A percentile compares a stretch with the other conserved stretches of the same genome.
Evolutionary conservation across 1,140 invertebrate species (phyloP).

Genomic region (Stenopsyche tienmushanensis): DNA sequence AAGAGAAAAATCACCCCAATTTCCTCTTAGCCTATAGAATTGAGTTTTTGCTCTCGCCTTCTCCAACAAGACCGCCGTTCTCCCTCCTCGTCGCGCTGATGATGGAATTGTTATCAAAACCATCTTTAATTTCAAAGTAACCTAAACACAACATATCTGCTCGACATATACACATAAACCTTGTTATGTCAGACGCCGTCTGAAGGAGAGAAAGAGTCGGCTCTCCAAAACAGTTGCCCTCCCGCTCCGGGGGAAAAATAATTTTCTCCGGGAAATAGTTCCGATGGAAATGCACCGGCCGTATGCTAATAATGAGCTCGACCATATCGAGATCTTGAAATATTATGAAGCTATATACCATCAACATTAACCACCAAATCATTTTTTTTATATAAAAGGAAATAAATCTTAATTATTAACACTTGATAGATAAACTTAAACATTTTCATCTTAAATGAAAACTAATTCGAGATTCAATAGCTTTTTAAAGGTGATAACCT

Average conservation of each 20-base stretch:
- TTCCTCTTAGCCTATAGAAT: slow-evolving; percentile 46
- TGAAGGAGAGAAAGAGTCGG: background rate
- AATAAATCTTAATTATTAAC: no score
- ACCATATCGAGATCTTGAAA: no score
- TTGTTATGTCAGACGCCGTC: slow-evolving; percentile 27
- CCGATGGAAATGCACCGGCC: background rate
- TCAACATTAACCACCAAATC: no score
- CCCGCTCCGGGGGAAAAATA: background rate
- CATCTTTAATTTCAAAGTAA: slow-evolving; percentile 53
- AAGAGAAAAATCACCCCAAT: slow-evolving; percentile 57
- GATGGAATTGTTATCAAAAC: slow-evolving; percentile 55
- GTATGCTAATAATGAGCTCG: background rate
- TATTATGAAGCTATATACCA: no score
- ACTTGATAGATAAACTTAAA: no score
- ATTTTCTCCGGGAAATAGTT: slow-evolving; percentile 15
- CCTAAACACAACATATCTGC: slow-evolving; percentile 43
- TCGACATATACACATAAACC: slow-evolving; percentile 30
- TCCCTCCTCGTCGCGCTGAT: slow-evolving; percentile 46
- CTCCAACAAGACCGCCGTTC: slow-evolving; percentile 37
- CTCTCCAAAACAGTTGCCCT: no score
- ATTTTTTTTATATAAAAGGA: no score
- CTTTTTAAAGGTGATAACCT: no score
- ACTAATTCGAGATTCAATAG: no score
- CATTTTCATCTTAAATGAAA: no score
- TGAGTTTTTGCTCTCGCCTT: slow-evolving; percentile 35